A percentile compares a stretch with the other conserved stretches of the same genome.
These are phyloP conservation scores for Coregonus suidteri DNA, from an alignment of 2,797 vertebrate genomes.

Conservation along the genomic window DNA sequence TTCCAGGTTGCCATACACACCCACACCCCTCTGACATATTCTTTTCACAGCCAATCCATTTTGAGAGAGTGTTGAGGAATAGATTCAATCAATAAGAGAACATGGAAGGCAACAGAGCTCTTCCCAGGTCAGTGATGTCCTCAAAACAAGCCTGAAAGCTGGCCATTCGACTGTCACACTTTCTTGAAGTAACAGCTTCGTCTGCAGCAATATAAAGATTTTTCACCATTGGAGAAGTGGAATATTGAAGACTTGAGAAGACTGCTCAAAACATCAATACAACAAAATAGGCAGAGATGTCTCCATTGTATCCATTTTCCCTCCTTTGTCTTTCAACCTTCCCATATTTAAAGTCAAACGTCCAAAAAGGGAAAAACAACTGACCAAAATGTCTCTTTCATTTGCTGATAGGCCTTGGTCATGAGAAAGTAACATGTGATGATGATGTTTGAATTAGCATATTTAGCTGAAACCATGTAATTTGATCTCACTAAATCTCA, in stretches of 20 bases:
- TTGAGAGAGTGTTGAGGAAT: background rate
- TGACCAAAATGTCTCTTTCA: background rate
- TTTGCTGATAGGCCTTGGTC: constrained; percentile 3
- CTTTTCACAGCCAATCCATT: background rate
- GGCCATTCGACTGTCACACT: background rate
- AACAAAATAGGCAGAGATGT: too few relatives aligned
- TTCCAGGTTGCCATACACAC: background rate
- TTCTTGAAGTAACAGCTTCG: background rate
- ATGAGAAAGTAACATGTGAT: background rate
- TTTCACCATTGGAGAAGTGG: background rate
- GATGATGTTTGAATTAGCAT: background rate
- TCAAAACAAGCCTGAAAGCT: background rate
- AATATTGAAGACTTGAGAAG: background rate
- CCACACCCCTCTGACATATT: background rate
- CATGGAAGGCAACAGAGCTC: background rate
- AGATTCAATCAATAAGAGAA: background rate
- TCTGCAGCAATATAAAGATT: background rate
- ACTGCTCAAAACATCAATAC: background rate
- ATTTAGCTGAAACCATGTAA: background rate
- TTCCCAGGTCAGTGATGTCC: background rate
- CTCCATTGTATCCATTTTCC: too few relatives aligned
- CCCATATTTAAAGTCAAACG: background rate
- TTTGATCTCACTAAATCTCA: background rate
- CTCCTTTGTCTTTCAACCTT: background rate
- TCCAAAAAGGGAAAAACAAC: background rate